A percentile compares a stretch with the other conserved stretches of the same genome.
Conservation (phyloP, 2,888 invertebrate species). For the Pyrrhia umbra region DNA sequence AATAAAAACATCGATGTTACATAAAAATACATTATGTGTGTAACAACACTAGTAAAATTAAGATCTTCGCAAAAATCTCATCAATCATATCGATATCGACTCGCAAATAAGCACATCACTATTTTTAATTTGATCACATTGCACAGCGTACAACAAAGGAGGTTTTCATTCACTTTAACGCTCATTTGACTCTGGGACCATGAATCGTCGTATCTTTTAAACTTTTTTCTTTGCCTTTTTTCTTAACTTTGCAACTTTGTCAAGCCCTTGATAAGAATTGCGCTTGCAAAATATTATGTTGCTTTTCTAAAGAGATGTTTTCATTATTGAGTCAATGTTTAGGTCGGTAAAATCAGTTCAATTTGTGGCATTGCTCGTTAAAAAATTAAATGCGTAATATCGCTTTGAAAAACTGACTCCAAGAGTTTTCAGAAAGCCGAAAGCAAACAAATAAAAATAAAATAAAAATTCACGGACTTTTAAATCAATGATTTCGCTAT, state of each 20-base stretch:
- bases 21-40: too few species aligned
- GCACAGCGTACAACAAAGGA: conserved; percentile 52
- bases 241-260: conserved; percentile 53
- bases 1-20: too few species aligned
- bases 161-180: conserved; percentile 52
- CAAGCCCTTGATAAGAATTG: conserved; percentile 51
- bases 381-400: background rate
- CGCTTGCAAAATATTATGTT: conserved; percentile 44
- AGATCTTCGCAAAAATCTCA: background rate
- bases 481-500: background rate
- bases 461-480: background rate
- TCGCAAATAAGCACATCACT: conserved; percentile 32
- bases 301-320: conserved; percentile 26
- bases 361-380: background rate
- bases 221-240: conserved; percentile 32
- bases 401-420: background rate
- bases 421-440: background rate
- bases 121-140: conserved; percentile 60
- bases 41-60: too few species aligned
- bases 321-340: background rate
- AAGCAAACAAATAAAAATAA: background rate
- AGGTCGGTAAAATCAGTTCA: background rate
- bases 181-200: conserved; percentile 49
- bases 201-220: conserved; percentile 56
- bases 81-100: conserved; percentile 18